These are phyloP conservation scores for Mystacornis crossleyi DNA, from an alignment of 2,113 vertebrate species.

Conservation along the genomic window DNA sequence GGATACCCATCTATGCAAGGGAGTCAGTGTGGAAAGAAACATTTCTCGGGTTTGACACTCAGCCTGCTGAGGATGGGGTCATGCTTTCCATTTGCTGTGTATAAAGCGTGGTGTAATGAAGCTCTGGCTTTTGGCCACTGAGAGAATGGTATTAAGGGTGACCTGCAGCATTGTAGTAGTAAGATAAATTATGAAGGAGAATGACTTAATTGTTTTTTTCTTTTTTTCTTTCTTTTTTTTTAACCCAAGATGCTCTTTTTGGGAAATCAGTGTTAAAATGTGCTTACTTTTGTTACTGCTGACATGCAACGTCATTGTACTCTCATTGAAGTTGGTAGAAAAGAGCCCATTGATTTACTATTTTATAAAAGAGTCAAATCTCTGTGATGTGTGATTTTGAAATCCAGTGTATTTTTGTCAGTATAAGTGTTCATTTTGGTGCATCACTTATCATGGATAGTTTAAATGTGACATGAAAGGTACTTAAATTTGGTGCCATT, in stretches of 20 bases:
- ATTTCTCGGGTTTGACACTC: neutral
- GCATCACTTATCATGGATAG: neutral
- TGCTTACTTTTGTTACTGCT: neutral
- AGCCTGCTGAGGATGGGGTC: neutral
- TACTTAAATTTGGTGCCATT: neutral
- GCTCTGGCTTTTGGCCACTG: neutral
- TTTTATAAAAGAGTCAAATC: neutral
- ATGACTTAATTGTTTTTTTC: neutral
- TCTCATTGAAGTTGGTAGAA: neutral
- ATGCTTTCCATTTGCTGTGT: neutral
- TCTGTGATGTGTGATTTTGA: neutral
- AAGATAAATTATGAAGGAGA: neutral
- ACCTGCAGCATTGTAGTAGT: neutral
- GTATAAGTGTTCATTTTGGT: neutral
- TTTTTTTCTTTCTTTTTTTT: neutral
- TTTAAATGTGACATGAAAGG: neutral
- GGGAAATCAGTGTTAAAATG: neutral
- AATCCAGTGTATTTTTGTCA: neutral
- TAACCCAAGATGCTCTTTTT: neutral
- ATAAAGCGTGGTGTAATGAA: neutral
- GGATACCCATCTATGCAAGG: neutral
- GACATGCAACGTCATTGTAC: neutral
- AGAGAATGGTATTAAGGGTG: neutral
- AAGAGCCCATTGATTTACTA: neutral
- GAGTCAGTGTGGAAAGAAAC: neutral